Base-by-base conservation (phyloP, 2,797 vertebrate genomes). In the Bovichtus variegatus region DNA sequence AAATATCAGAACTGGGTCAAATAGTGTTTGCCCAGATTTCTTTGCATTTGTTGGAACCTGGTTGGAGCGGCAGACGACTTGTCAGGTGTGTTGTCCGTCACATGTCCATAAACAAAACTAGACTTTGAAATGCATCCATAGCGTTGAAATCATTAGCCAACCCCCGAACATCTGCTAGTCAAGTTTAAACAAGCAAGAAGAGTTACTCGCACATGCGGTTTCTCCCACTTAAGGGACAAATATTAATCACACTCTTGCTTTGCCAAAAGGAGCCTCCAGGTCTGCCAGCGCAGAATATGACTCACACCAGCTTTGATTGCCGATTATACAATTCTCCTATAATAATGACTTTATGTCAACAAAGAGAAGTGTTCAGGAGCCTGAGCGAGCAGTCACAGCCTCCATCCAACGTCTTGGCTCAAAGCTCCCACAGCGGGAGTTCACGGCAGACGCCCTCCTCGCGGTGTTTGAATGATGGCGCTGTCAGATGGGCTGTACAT, bases 301-400 rank as follows among this genome's bases (percentile, higher is more conserved):
- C 81, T 85, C 89, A 87, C 67, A 34, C 13, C 66, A 51, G 50
- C 73, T 88, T 82, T 74, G 44, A 71, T 75, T 74, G 59, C 58
- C 0, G 47, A 82, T 89, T 81, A 88, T 78, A 81, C 89, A 77
- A 88, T 86, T 61, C 65, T 93, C 89, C 87, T 83, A 78, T 87
- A 90, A 91, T 83, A 64, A 61, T 55, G 46, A 82, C 78, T 77
- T 71, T 36, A 44, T 80, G 61, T 69, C 59, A 85, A 62, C 78
- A 73, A 46, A 47, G 40, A 62, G 57, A 57, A 61, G 59, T 16
- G 51, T 50, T 41, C 68, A 76, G 74, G 15, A 87, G 71, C 60
- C 43, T 13, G 57, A 74, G 53, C 49, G 43, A 15, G 1, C 36
- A 25, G 29, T 21, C 57, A 16, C 60, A 54, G 55, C 76, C 60